A percentile compares a stretch with the other conserved stretches of the same genome.
phyloP scores from a whole-genome alignment of 2,888 invertebrate species.

The Campaea margaritaria region DNA sequence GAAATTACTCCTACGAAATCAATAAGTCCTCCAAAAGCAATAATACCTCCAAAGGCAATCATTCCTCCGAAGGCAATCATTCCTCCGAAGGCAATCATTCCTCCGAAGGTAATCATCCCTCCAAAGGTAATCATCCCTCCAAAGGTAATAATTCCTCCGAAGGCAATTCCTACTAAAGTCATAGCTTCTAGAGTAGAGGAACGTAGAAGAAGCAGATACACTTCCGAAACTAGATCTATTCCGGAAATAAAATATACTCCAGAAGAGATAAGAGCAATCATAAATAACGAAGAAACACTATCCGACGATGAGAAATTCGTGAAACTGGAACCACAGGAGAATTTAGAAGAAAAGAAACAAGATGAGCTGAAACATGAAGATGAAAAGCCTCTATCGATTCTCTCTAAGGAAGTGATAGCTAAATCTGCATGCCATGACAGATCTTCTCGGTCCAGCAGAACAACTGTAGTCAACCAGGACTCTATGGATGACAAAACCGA shows the following conservation, averaged over 20 bases:
- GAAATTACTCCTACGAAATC: background rate
- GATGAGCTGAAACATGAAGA: slow-evolving; percentile 52
- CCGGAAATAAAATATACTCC: slow-evolving; percentile 28
- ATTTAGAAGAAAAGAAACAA: slow-evolving; percentile 49
- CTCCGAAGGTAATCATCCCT: slow-evolving; percentile 12
- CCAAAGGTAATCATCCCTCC: slow-evolving; percentile 10
- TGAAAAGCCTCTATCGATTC: slow-evolving; percentile 58
- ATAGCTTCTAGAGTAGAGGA: slow-evolving; percentile 29
- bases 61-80: background rate
- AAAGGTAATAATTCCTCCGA: slow-evolving; percentile 8
- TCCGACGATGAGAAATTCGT: slow-evolving; percentile 56
- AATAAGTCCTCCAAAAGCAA: background rate
- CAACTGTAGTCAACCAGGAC: slow-evolving; percentile 70
- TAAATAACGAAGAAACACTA: slow-evolving; percentile 52
- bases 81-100: background rate
- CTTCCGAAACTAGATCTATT: slow-evolving; percentile 23
- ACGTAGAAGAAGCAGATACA: slow-evolving; percentile 37
- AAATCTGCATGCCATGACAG: slow-evolving; percentile 78
- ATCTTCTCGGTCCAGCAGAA: slow-evolving; percentile 73
- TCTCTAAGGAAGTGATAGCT: slow-evolving; percentile 64
- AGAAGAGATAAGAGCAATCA: slow-evolving; percentile 43
- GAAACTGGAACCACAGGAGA: slow-evolving; percentile 40
- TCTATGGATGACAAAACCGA: slow-evolving; percentile 82
- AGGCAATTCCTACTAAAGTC: slow-evolving; percentile 18
- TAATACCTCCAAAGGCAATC: background rate